Evolutionary conservation across 2,797 vertebrate species (phyloP), one percentile per base, ranked within the genome.

Genomic region (Paguma larvata): DNA sequence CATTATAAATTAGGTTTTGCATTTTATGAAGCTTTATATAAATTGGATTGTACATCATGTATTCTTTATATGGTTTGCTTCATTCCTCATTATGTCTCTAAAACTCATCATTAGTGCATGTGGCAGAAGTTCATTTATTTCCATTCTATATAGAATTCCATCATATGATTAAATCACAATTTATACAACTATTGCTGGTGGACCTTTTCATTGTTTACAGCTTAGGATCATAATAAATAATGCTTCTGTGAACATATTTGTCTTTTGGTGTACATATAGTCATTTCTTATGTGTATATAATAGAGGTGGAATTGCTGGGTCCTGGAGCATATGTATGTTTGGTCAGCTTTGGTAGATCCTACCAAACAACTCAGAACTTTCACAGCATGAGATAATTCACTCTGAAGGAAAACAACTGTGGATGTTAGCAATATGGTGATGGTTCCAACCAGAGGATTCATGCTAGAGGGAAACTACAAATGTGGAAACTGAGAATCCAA

Each of bases 151-250:
- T 87, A 95, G 90, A 97, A 95, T 94, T 80, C 62, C 34, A 85
- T 83, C 78, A 75, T 79, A 94, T 72, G 34, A 85, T 23, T 89
- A 51, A 85, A 93, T 95, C 53, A 79, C 53, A 92, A 44, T 70
- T 83, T 86, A 93, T 79, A 62, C 16, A 53, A 65, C 46, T 95
- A 48, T 46, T 92, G 0, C 65, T 59, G 2, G 41, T 96, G 83
- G 25, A 59, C 65, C 88, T 87, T 93, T 87, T 84, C 18, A 68
- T 34, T 89, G 34, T 88, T 96, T 96, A 90, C 53, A 78, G 63
- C 30, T 68, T 94, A 85, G 41, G 65, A 34, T 85, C 75, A 94
- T 95, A 96, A 95, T 95, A 96, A 98, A 96, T 80, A 89, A 48
- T 95, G 34, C 53, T 89, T 75, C 32, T 89, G 46, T 86, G 65